These are phyloP conservation scores for Phallusia fumigata DNA, from an alignment of 23 tunicate species.

Conservation along the genomic window DNA sequence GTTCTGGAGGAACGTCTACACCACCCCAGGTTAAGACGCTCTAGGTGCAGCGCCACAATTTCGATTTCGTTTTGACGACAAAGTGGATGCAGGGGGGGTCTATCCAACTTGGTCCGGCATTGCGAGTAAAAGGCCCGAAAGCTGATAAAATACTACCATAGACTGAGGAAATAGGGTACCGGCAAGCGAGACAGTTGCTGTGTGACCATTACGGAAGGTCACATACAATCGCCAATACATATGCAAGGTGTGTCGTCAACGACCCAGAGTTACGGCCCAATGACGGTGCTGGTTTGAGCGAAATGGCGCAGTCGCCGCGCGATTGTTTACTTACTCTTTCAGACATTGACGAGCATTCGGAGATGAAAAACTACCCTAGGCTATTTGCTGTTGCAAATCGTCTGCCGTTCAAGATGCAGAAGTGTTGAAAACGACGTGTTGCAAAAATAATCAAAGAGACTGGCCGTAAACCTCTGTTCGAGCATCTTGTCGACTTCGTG, in stretches of 20 bases:
- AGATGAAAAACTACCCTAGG: conserved; percentile 4
- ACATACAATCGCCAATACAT: background rate
- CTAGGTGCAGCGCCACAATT: background rate
- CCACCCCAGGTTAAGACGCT: background rate
- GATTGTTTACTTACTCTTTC: conserved; percentile 11
- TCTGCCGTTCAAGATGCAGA: background rate
- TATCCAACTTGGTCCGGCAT: background rate
- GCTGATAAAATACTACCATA: background rate
- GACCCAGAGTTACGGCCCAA: background rate
- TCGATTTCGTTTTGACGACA: background rate
- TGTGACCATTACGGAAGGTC: background rate
- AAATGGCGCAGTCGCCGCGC: background rate
- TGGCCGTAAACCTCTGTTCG: conserved; percentile 14
- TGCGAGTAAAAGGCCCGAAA: background rate
- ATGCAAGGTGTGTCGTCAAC: background rate
- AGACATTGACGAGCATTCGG: background rate
- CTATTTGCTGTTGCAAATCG: background rate
- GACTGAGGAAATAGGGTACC: conserved; percentile 7
- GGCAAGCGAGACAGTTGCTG: conserved; percentile 1
- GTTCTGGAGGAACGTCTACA: background rate
- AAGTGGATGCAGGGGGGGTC: background rate
- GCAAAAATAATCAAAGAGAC: background rate
- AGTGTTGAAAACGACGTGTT: background rate
- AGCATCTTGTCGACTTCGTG: background rate
- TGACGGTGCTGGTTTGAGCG: conserved; percentile 2